A percentile compares a stretch with the other conserved stretches of the same genome.
These are phyloP conservation scores for Galendromus occidentalis DNA, from an alignment of 1,140 invertebrate species.

Conservation along the genomic window DNA sequence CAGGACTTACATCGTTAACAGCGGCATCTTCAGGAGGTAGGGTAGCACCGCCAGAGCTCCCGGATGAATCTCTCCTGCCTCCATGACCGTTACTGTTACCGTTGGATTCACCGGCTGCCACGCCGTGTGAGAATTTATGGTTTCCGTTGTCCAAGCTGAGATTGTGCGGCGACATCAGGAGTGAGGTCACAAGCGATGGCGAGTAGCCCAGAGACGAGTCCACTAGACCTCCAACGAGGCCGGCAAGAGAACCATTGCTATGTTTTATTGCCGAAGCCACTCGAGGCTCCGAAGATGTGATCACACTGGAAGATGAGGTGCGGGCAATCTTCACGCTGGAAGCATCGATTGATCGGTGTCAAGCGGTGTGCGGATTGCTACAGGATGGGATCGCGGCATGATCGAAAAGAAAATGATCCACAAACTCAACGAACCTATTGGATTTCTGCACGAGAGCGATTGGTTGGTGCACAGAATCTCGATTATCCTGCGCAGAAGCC, in stretches of 20 bases:
- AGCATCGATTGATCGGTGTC: not conserved
- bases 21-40: no score
- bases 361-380: no score
- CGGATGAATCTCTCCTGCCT: no score
- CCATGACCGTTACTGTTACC: no score
- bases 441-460: constrained; percentile 8
- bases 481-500: not conserved
- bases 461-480: not conserved
- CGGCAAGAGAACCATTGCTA: not conserved
- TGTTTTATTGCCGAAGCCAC: not conserved
- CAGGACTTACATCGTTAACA: no score
- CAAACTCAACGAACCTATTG: not conserved
- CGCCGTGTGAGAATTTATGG: no score
- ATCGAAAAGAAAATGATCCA: not conserved
- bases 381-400: no score
- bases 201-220: not conserved
- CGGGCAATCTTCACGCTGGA: not conserved
- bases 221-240: not conserved
- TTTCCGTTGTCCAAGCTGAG: no score
- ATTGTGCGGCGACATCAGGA: not conserved
- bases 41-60: no score
- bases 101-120: no score
- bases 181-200: not conserved
- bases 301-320: constrained; percentile 2
- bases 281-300: constrained; percentile 6